Conservation (phyloP, 2,797 vertebrate genomes). For the Channa striata region DNA sequence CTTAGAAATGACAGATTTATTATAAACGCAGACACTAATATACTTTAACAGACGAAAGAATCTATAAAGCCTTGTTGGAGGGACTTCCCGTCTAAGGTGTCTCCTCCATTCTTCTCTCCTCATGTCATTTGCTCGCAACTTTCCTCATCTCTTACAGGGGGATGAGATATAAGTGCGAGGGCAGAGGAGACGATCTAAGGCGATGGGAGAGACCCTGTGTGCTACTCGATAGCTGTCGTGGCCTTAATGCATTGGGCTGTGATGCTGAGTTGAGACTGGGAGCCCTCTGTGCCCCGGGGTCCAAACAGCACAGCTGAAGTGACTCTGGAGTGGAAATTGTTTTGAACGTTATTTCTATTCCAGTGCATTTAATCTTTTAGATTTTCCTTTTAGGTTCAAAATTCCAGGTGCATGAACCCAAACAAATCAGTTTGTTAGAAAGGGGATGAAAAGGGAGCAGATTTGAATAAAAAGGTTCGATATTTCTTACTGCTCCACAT, state of each 20-base stretch:
- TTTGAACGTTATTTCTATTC: conserved; percentile 28
- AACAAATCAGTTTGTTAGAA: conserved; percentile 8
- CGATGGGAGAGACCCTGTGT: too few relatives aligned
- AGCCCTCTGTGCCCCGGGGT: conserved; percentile 20
- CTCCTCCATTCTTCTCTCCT: too few relatives aligned
- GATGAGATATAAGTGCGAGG: too few relatives aligned
- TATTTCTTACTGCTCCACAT: too few relatives aligned
- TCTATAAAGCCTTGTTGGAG: too few relatives aligned
- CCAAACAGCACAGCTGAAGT: conserved; percentile 22
- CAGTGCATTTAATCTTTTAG: conserved; percentile 18
- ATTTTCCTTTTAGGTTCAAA: conserved; percentile 4
- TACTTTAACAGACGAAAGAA: too few relatives aligned
- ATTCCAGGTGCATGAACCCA: conserved; percentile 21
- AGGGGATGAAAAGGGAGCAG: not conserved
- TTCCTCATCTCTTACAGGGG: too few relatives aligned
- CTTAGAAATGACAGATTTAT: too few relatives aligned
- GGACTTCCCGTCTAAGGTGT: too few relatives aligned
- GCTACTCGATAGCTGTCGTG: not conserved
- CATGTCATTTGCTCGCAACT: too few relatives aligned
- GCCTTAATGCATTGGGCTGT: conserved; percentile 5
- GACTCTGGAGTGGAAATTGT: conserved; percentile 43
- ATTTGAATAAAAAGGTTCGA: not conserved
- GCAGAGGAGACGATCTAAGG: too few relatives aligned
- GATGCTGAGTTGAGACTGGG: conserved; percentile 17
- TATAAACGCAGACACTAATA: too few relatives aligned